phyloP scores from a whole-genome alignment of 2,888 invertebrate species.

The Cenopis cana region DNA sequence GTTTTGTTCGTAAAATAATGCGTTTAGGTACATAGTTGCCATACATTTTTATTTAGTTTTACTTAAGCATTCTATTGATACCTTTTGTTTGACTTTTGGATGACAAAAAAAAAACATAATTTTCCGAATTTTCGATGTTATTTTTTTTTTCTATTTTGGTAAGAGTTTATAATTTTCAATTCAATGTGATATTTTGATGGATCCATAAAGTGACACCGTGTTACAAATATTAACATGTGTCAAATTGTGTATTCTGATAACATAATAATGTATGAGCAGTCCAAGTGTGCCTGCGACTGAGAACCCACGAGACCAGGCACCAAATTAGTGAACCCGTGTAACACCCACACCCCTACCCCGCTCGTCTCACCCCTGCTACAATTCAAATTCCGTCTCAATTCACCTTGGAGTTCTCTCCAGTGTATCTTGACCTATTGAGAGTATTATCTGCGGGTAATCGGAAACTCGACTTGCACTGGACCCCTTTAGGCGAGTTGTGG shows the following conservation, averaged over 20 bases:
- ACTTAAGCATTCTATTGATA: too few species aligned
- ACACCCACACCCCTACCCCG: constrained; percentile 51
- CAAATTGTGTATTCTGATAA: constrained; percentile 56
- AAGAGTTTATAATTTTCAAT: too few species aligned
- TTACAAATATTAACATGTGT: too few species aligned
- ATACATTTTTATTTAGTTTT: too few species aligned
- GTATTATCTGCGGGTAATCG: background rate
- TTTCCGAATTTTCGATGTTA: too few species aligned
- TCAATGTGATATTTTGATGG: too few species aligned
- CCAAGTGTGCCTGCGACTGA: constrained; percentile 55
- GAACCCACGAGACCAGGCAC: constrained; percentile 69
- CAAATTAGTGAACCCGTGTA: constrained; percentile 73
- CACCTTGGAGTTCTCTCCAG: background rate
- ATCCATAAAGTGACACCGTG: too few species aligned
- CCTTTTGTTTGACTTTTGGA: too few species aligned
- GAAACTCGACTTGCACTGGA: background rate
- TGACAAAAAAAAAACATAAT: too few species aligned
- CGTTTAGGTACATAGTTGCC: too few species aligned
- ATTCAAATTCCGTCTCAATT: background rate
- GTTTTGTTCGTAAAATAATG: too few species aligned
- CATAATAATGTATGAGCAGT: constrained; percentile 64
- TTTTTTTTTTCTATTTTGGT: too few species aligned
- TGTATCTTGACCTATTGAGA: background rate
- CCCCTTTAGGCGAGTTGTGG: background rate
- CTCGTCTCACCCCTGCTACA: constrained; percentile 6